These are phyloP conservation scores for Neoscelio sp. DNA, from an alignment of 2,888 invertebrate species.

Conservation along the genomic window DNA sequence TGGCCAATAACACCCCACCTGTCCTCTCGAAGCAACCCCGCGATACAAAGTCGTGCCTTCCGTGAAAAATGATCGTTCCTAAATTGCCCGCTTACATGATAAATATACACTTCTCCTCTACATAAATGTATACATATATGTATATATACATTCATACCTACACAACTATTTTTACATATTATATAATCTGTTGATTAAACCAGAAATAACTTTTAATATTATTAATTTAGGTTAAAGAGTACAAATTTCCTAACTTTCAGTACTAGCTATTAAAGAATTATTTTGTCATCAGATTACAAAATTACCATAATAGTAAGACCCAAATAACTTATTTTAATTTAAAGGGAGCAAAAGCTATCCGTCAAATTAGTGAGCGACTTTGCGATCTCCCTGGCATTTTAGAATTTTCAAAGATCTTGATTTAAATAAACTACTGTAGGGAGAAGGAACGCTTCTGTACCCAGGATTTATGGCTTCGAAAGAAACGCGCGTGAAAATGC, in stretches of 20 bases:
- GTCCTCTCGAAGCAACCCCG: constrained; percentile 68
- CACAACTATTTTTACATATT: no score
- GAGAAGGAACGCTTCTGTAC: constrained; percentile 12
- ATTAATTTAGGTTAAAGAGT: no score
- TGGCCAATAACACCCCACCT: constrained; percentile 80
- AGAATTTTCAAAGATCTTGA: constrained; percentile 24
- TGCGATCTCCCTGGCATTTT: constrained; percentile 2
- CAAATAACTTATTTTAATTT: no score
- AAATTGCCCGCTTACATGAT: constrained; percentile 83
- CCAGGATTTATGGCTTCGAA: constrained; percentile 41
- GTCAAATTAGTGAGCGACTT: constrained; percentile 16
- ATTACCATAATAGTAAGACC: no score
- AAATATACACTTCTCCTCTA: constrained; percentile 77
- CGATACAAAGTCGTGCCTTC: constrained; percentile 78
- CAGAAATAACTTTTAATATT: no score
- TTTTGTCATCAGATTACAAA: no score
- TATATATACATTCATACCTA: no score
- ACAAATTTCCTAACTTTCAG: no score
- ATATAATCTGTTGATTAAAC: no score
- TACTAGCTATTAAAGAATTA: no score
- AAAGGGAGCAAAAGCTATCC: background rate
- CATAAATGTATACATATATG: constrained; percentile 29
- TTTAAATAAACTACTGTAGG: constrained; percentile 31
- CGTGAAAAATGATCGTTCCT: constrained; percentile 83
- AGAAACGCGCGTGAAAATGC: constrained; percentile 46